These are phyloP conservation scores for Plagodis dolabraria DNA, from an alignment of 2,888 invertebrate species.

Conservation along the genomic window DNA sequence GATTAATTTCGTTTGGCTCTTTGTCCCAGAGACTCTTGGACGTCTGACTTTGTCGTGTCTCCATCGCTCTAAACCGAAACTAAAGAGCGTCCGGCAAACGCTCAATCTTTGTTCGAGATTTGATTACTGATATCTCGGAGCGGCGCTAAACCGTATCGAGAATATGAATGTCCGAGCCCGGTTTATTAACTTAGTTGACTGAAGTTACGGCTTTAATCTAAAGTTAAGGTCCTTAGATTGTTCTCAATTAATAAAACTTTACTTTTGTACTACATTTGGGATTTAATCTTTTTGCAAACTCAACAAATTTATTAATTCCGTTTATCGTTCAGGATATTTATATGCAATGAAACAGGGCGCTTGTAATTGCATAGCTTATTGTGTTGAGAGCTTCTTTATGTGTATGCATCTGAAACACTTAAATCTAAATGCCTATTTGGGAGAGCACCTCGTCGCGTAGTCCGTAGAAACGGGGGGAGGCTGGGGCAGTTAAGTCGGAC, in stretches of 20 bases:
- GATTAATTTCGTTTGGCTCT: slow-evolving; percentile 83
- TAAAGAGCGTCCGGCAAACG: slow-evolving; percentile 69
- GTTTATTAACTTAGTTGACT: slow-evolving; percentile 28
- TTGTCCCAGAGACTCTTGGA: slow-evolving; percentile 52
- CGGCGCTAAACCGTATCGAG: slow-evolving; percentile 26
- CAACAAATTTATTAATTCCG: no score
- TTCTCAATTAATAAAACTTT: slow-evolving; percentile 21
- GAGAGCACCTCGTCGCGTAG: not conserved
- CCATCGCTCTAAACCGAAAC: slow-evolving; percentile 55
- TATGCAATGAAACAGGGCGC: slow-evolving; percentile 3
- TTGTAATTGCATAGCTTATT: not conserved
- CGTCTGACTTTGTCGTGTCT: slow-evolving; percentile 43
- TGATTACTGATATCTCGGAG: slow-evolving; percentile 65
- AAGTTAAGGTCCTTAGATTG: slow-evolving; percentile 23
- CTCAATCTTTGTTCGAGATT: slow-evolving; percentile 68
- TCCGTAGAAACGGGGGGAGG: not conserved
- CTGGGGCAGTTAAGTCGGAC: slow-evolving; percentile 16
- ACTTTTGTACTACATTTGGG: slow-evolving; percentile 17
- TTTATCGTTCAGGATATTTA: no score
- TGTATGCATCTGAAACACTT: not conserved
- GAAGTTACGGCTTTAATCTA: slow-evolving; percentile 29
- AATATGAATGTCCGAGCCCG: slow-evolving; percentile 26
- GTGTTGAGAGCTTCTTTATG: not conserved
- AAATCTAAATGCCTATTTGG: not conserved
- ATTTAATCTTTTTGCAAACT: slow-evolving; percentile 4